Conservation (phyloP, 2,888 invertebrate species). For the Eurois occulta region DNA sequence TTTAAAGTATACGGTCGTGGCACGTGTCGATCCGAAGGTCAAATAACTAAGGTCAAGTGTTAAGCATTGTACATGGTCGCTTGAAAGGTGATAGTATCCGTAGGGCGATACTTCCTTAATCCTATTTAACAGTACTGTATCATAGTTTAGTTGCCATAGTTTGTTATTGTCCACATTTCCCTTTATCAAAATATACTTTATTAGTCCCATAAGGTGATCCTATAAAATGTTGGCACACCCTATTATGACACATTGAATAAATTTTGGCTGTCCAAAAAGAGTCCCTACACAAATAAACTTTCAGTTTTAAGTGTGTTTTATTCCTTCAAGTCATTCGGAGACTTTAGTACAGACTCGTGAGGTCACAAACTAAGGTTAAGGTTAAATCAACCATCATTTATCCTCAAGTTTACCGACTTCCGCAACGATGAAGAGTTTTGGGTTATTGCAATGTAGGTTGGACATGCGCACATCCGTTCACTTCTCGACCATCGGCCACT, state of each 20-base stretch:
- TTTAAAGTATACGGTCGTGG: conserved; percentile 30
- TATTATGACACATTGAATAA: conserved; percentile 10
- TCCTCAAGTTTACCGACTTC: conserved; percentile 59
- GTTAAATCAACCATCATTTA: conserved; percentile 52
- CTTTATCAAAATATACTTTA: neutral
- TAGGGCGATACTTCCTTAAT: conserved; percentile 45
- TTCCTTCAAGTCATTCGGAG: conserved; percentile 20
- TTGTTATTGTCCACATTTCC: conserved; percentile 4
- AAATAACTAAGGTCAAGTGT: conserved; percentile 62
- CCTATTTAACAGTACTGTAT: conserved; percentile 24
- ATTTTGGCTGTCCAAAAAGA: conserved; percentile 3
- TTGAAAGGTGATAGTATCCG: conserved; percentile 42
- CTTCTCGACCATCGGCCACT: conserved; percentile 12
- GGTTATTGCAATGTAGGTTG: conserved; percentile 47
- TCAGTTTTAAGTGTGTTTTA: conserved; percentile 30
- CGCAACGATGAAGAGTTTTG: conserved; percentile 45
- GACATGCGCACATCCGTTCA: conserved; percentile 52
- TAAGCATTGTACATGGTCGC: conserved; percentile 53
- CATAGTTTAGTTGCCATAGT: conserved; percentile 2
- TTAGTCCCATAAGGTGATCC: neutral
- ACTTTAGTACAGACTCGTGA: conserved; percentile 39
- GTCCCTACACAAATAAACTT: conserved; percentile 21
- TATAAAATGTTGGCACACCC: neutral
- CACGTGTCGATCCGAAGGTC: conserved; percentile 58
- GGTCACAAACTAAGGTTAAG: conserved; percentile 59